phyloP scores from a whole-genome alignment of 2,888 invertebrate genomes.

The Dorcus parallelipipedus region DNA sequence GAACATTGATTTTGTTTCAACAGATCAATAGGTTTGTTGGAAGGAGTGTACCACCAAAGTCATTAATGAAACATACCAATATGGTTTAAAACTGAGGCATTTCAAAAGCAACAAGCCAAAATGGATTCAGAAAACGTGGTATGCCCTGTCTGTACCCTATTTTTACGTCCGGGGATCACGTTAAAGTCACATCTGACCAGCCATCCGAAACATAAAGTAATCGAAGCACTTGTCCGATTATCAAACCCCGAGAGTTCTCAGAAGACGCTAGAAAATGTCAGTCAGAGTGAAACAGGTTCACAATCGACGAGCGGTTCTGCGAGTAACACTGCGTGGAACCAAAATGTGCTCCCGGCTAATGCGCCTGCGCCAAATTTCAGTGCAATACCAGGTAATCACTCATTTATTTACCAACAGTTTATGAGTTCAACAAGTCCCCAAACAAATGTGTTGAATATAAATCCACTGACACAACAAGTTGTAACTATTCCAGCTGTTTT shows the following conservation, averaged over 20 bases:
- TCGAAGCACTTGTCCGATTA: slow-evolving; percentile 63
- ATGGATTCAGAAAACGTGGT: slow-evolving; percentile 45
- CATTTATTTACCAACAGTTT: slow-evolving; percentile 58
- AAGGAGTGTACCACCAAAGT: slow-evolving; percentile 22
- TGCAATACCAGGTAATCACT: slow-evolving; percentile 41
- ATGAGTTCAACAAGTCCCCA: slow-evolving; percentile 49
- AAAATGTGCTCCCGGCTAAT: slow-evolving; percentile 43
- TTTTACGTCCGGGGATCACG: slow-evolving; percentile 77
- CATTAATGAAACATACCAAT: neutral
- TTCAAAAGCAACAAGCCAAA: slow-evolving; percentile 12
- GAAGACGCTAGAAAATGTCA: slow-evolving; percentile 18
- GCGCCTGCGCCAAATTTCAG: slow-evolving; percentile 15
- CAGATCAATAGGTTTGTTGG: slow-evolving; percentile 27
- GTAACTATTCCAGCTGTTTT: slow-evolving; percentile 52
- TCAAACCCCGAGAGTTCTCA: slow-evolving; percentile 27
- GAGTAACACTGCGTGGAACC: slow-evolving; percentile 48
- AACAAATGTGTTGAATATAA: slow-evolving; percentile 44
- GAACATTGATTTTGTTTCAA: slow-evolving; percentile 28
- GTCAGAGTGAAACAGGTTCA: slow-evolving; percentile 8
- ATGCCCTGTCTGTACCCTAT: slow-evolving; percentile 84
- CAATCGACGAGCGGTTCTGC: slow-evolving; percentile 31
- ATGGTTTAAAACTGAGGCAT: neutral
- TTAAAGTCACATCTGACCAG: slow-evolving; percentile 78
- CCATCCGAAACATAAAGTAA: slow-evolving; percentile 85
- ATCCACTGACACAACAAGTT: slow-evolving; percentile 54